These are phyloP conservation scores for Nesospiza acunhae DNA, from an alignment of 2,113 vertebrate species.

Conservation along the genomic window DNA sequence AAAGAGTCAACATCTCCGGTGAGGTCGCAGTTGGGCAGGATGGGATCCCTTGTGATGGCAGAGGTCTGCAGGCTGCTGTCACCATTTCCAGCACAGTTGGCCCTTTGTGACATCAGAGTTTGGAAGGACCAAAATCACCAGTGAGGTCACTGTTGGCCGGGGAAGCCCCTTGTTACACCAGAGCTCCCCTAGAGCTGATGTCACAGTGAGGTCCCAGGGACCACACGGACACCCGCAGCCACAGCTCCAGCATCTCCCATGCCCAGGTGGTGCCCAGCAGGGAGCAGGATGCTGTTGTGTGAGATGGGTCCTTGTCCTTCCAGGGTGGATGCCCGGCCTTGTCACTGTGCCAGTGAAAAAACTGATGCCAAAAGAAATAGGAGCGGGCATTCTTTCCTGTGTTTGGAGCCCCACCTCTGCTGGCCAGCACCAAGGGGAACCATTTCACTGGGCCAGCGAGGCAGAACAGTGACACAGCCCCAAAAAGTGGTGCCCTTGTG, in stretches of 20 bases:
- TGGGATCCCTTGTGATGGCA: neutral
- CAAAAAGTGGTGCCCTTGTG: no score
- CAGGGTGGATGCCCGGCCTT: neutral
- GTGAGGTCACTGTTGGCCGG: no score
- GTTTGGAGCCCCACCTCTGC: neutral
- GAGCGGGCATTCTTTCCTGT: neutral
- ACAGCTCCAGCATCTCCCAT: rapidly evolving
- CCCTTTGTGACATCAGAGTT: neutral
- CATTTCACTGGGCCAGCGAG: neutral
- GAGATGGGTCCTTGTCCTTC: neutral
- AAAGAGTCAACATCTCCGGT: no score
- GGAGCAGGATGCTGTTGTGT: no score
- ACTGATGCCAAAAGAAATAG: neutral
- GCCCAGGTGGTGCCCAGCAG: rapidly evolving
- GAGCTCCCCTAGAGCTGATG: neutral
- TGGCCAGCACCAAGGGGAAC: neutral
- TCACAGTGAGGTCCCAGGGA: neutral
- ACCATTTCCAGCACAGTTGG: neutral
- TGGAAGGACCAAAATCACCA: neutral
- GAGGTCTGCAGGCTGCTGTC: neutral
- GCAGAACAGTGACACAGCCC: neutral
- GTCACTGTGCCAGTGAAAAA: neutral
- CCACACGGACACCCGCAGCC: neutral
- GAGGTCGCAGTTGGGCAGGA: neutral
- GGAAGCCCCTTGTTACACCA: no score